These are phyloP conservation scores for Tetramorium parvispinum DNA, from an alignment of 1,140 invertebrate species.

Conservation along the genomic window DNA sequence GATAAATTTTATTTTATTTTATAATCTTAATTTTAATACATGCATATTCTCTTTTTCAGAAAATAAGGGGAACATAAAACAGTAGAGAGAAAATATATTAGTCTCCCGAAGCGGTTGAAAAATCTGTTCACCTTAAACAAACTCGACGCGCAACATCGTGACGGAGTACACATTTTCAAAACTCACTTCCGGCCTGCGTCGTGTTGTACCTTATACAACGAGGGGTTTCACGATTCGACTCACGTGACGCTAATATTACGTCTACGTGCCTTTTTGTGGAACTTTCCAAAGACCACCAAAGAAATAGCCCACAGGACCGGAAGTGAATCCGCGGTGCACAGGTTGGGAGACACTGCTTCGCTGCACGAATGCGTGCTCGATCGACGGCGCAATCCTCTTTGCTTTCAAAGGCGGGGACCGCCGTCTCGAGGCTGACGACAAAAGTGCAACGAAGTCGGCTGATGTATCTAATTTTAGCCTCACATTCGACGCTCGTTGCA, in stretches of 20 bases:
- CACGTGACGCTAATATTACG: slow-evolving; percentile 45
- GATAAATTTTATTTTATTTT: background rate
- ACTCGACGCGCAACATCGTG: background rate
- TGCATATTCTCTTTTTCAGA: background rate
- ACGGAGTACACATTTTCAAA: slow-evolving; percentile 16
- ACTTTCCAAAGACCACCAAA: slow-evolving; percentile 25
- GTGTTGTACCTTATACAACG: background rate
- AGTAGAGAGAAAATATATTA: background rate
- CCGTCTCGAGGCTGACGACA: slow-evolving; percentile 33
- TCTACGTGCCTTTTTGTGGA: slow-evolving; percentile 39
- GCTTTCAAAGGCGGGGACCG: slow-evolving; percentile 19
- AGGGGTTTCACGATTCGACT: slow-evolving; percentile 9
- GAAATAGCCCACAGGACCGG: slow-evolving; percentile 42
- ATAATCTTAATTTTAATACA: background rate
- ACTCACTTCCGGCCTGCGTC: slow-evolving; percentile 32
- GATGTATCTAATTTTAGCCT: slow-evolving; percentile 44
- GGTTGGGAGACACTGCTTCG: slow-evolving; percentile 41
- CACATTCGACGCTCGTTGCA: slow-evolving; percentile 9
- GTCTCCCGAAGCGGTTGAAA: background rate
- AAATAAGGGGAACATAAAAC: background rate
- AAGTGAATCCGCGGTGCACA: slow-evolving; percentile 36
- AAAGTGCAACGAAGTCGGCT: slow-evolving; percentile 32
- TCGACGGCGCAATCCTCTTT: slow-evolving; percentile 39
- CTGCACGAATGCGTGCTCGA: slow-evolving; percentile 42
- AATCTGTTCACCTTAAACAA: slow-evolving; percentile 38